Conservation (phyloP, 92 coral and sea anemone genomes). For the Heliopora coerulea region DNA sequence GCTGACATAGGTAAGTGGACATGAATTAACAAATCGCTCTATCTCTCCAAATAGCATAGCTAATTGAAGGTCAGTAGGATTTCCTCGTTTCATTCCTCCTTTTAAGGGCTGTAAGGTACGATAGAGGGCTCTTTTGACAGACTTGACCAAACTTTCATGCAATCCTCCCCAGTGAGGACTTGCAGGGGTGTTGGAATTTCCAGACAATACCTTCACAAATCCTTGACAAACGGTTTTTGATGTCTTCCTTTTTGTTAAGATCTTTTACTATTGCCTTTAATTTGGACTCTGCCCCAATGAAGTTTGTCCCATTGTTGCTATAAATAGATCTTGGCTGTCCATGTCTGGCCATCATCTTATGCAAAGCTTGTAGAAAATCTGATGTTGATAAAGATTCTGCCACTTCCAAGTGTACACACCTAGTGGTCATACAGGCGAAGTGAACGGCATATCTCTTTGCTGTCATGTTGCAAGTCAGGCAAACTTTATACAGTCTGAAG, state of each 20-base stretch:
- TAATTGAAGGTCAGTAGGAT: conserved; percentile 14
- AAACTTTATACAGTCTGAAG: conserved; percentile 5
- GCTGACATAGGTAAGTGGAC: conserved; percentile 59
- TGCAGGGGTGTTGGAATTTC: conserved; percentile 35
- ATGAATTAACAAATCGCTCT: conserved; percentile 52
- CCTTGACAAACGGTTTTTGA: conserved; percentile 13
- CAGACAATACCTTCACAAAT: conserved; percentile 33
- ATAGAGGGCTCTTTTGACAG: conserved; percentile 23
- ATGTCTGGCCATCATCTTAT: conserved; percentile 34
- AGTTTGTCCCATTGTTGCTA: conserved; percentile 33
- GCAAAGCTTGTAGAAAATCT: conserved; percentile 25
- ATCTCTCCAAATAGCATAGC: conserved; percentile 54
- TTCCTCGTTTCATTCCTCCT: background rate
- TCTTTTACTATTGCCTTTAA: conserved; percentile 15
- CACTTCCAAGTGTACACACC: conserved; percentile 22
- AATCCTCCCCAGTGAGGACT: conserved; percentile 44
- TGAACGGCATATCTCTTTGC: conserved; percentile 22
- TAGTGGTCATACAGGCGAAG: conserved; percentile 27
- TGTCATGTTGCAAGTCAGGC: conserved; percentile 19
- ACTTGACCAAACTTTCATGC: conserved; percentile 34
- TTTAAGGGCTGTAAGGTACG: conserved; percentile 9
- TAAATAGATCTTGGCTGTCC: conserved; percentile 18
- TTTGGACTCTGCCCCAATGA: conserved; percentile 11
- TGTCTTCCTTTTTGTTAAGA: background rate
- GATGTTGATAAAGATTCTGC: conserved; percentile 6